Evolutionary conservation across 2,797 vertebrate species (phyloP).

Genomic region (Jordanella pulchra): DNA sequence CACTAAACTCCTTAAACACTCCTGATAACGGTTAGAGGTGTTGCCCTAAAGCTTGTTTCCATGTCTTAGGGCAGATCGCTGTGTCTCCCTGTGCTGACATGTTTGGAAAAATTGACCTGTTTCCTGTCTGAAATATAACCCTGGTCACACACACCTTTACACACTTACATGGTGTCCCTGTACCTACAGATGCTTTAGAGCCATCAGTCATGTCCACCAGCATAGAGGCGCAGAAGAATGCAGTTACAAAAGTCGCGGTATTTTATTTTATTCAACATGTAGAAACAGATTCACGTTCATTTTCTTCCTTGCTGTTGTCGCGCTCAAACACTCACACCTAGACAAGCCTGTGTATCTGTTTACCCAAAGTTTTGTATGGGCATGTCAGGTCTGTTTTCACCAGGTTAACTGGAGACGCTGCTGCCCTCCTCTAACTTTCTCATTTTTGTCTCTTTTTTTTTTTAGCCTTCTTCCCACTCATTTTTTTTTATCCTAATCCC

Average conservation of each 20-base stretch:
- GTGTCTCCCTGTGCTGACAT: constrained; percentile 26
- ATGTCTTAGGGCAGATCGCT: background rate
- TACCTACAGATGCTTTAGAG: background rate
- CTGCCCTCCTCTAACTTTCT: background rate
- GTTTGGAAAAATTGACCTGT: constrained; percentile 28
- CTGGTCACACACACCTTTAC: background rate
- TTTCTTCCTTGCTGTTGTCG: background rate
- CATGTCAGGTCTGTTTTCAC: constrained; percentile 42
- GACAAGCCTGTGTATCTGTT: constrained; percentile 48
- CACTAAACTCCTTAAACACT: background rate
- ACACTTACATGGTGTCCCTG: too few relatives aligned
- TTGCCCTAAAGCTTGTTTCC: background rate
- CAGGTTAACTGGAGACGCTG: background rate
- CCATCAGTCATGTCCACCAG: background rate
- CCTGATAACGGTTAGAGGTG: background rate
- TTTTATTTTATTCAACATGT: background rate
- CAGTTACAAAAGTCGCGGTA: background rate
- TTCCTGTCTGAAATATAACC: constrained; percentile 8
- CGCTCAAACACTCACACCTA: constrained; percentile 15
- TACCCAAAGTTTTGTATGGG: constrained; percentile 42
- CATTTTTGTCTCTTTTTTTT: background rate
- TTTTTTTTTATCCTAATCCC: background rate
- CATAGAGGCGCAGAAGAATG: constrained; percentile 1
- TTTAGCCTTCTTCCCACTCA: background rate
- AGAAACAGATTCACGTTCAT: constrained; percentile 8